These are phyloP conservation scores for Scylla paramamosain DNA, from an alignment of 1,140 invertebrate species.

Conservation along the genomic window DNA sequence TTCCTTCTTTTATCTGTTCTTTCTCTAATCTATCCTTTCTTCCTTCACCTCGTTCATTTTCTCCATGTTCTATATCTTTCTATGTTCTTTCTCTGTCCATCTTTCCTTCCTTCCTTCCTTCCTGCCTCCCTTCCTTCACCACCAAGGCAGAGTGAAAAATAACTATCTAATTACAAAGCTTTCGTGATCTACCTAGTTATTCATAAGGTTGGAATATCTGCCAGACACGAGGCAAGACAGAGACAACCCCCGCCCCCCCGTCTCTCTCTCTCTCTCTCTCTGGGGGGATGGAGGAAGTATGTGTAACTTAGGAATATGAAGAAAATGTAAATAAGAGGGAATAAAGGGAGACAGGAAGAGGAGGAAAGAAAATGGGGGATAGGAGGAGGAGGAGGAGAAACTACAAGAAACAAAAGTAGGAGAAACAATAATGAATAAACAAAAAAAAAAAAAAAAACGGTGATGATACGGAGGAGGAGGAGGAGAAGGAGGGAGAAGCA, in stretches of 20 bases:
- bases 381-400: neutral
- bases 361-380: neutral
- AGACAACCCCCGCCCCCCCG: neutral
- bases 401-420: too few species aligned
- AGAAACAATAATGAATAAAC: too few species aligned
- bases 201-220: neutral
- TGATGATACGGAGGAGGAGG: too few species aligned
- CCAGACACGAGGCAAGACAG: neutral
- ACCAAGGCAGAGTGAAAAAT: conserved; percentile 21
- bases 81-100: neutral
- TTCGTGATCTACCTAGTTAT: neutral
- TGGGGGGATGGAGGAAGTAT: too few species aligned
- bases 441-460: too few species aligned
- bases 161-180: conserved; percentile 25
- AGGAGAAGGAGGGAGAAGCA: too few species aligned
- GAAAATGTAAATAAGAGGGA: neutral
- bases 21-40: too few species aligned
- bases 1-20: too few species aligned
- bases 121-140: neutral
- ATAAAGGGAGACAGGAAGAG: neutral
- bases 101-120: neutral
- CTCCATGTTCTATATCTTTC: too few species aligned
- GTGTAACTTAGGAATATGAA: too few species aligned
- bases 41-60: too few species aligned
- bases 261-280: conserved; percentile 9